phyloP scores from a whole-genome alignment of 2,113 vertebrate genomes.

The Polyodon spathula region DNA sequence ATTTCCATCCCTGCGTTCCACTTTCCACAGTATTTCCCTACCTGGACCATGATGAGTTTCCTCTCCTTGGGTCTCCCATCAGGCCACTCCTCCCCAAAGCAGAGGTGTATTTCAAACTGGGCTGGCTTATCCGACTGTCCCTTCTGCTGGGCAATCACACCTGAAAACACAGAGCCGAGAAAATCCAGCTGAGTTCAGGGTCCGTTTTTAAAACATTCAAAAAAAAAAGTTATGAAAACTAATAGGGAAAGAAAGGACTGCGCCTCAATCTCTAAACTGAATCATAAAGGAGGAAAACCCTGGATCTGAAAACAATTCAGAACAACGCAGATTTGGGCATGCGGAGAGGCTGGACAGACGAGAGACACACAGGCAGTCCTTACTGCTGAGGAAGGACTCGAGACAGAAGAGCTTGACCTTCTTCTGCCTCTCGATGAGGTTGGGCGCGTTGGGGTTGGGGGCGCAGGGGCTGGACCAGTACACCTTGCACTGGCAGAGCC shows the following conservation, averaged over 20 bases:
- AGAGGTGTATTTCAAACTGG: conserved; percentile 82
- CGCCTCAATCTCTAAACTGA: too few species aligned
- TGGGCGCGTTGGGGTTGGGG: conserved; percentile 69
- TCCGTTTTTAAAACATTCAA: too few species aligned
- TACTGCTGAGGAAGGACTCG: conserved; percentile 89
- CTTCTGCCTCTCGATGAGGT: conserved; percentile 91
- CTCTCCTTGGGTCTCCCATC: conserved; percentile 83
- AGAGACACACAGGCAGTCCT: conserved; percentile 29
- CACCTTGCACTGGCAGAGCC: conserved; percentile 96
- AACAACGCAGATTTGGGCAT: neutral
- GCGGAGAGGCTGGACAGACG: neutral
- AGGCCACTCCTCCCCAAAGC: conserved; percentile 97
- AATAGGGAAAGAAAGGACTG: too few species aligned
- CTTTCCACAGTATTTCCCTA: conserved; percentile 38
- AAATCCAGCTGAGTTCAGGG: too few species aligned
- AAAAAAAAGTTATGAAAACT: too few species aligned
- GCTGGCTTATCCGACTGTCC: conserved; percentile 72
- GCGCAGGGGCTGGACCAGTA: conserved; percentile 96
- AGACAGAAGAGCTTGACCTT: conserved; percentile 91
- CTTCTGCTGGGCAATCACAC: conserved; percentile 85
- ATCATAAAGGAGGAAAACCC: too few species aligned
- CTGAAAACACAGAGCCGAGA: conserved; percentile 49
- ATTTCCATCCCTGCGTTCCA: too few species aligned
- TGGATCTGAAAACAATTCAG: too few species aligned
- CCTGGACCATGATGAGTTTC: conserved; percentile 95